Evolutionary conservation across 2,113 vertebrate genomes (phyloP).

Genomic region (Phoxinus phoxinus): DNA sequence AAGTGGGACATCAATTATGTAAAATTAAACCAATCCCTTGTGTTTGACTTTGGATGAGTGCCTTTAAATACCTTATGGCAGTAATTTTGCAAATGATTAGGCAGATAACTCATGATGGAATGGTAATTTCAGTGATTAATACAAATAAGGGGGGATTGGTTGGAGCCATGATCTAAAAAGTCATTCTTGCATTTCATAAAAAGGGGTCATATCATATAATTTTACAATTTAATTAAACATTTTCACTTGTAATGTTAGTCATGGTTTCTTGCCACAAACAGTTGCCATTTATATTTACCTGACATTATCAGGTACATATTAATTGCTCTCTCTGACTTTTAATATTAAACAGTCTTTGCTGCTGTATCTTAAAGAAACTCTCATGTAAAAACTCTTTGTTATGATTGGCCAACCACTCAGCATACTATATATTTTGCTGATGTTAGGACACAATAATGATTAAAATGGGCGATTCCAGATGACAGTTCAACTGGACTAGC

Average conservation of each 20-base stretch:
- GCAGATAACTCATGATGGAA: conserved; percentile 24
- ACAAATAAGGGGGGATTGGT: conserved; percentile 15
- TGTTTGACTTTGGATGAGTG: conserved; percentile 32
- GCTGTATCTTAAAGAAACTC: neutral
- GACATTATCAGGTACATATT: neutral
- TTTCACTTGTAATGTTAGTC: neutral
- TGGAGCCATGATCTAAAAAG: conserved; percentile 15
- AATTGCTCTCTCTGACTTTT: neutral
- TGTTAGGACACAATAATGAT: too few relatives aligned
- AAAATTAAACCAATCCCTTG: conserved; percentile 29
- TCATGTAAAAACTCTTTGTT: neutral
- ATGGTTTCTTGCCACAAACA: neutral
- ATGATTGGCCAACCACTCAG: too few relatives aligned
- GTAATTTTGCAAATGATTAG: conserved; percentile 34
- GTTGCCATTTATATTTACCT: neutral
- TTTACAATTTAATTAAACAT: neutral
- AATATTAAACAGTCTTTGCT: neutral
- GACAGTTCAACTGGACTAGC: too few relatives aligned
- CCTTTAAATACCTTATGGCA: conserved; percentile 32
- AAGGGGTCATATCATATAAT: neutral
- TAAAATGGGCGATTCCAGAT: too few relatives aligned
- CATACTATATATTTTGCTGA: too few relatives aligned
- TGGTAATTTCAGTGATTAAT: conserved; percentile 24
- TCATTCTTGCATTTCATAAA: neutral
- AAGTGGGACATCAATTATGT: conserved; percentile 30